Evolutionary conservation across 2,888 invertebrate genomes (phyloP).

Genomic region (Meganola albula): DNA sequence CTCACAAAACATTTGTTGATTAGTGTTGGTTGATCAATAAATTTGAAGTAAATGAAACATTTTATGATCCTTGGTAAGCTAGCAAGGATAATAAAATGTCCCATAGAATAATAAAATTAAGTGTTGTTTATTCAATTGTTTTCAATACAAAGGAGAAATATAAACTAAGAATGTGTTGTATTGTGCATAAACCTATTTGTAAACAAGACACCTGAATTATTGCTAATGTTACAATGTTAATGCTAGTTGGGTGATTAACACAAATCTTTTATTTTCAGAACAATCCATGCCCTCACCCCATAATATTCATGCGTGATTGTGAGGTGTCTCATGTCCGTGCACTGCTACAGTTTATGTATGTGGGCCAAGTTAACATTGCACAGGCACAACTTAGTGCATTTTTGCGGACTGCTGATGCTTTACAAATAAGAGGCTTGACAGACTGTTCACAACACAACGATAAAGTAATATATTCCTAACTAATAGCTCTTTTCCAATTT

Average conservation of each 20-base stretch:
- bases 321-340: slow-evolving; percentile 87
- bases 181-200: too few relatives aligned
- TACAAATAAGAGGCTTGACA: slow-evolving; percentile 87
- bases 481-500: background rate
- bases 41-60: too few relatives aligned
- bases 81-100: too few relatives aligned
- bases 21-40: too few relatives aligned
- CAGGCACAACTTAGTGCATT: slow-evolving; percentile 87
- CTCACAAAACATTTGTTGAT: too few relatives aligned
- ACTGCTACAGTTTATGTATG: slow-evolving; percentile 90
- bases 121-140: too few relatives aligned
- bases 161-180: too few relatives aligned
- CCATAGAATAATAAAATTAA: too few relatives aligned
- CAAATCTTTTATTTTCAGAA: slow-evolving; percentile 76
- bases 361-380: slow-evolving; percentile 89
- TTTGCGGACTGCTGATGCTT: slow-evolving; percentile 86
- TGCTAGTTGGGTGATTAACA: slow-evolving; percentile 22
- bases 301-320: slow-evolving; percentile 91
- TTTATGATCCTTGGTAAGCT: too few relatives aligned
- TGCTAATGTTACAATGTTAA: too few relatives aligned
- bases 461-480: slow-evolving; percentile 48
- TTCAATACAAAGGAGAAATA: too few relatives aligned
- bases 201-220: too few relatives aligned
- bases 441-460: slow-evolving; percentile 80
- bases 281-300: slow-evolving; percentile 90